Evolutionary conservation across 1,140 invertebrate species (phyloP), one percentile per base, ranked within the genome.

Genomic region (Semibalanus balanoides): DNA sequence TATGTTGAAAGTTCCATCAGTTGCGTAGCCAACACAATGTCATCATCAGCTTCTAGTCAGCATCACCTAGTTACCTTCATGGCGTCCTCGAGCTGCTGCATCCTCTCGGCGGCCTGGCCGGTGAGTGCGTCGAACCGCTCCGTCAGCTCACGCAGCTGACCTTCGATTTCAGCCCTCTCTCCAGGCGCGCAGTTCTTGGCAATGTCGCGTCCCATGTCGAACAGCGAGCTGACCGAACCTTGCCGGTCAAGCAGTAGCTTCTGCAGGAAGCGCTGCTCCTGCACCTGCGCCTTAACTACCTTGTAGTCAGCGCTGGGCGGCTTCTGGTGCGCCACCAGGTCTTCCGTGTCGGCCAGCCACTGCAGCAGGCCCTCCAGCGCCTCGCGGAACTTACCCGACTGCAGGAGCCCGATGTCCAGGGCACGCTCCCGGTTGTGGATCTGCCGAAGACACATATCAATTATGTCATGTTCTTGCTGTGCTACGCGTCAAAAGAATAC

Each of bases 341-440:
- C 94, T 84, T 97, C 95, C 0, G 94, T 96, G 79, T 97, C 95
- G 0, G 90, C 89, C 31, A 99, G 82, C 97, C 97, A 99, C 82
- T 96, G 95, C 79, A 93, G 89, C 19, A 98, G 85, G 5, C 94
- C 94, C 77, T 93, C 91, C 0, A 98, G 85, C 0, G 96, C 96
- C 84, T 99, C 97, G 81, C 96, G 92, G 88, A 98, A 97, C 84
- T 97, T 96, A 70, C 96, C 97, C 31, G 94, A 95, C 81, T 97
- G 94, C 3, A 98, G 85, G 17, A 98, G 85, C 0, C 93, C 96
- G 64, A 93, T 91, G 84, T 98, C 96, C 17, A 98, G 83, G 76
- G 89, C 90, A 77, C 94, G 88, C 81, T 97, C 94, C 31, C 95
- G 88, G 80, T 98, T 72, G 70, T 72, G 70, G 1, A 64, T 64